A percentile compares a stretch with the other conserved stretches of the same genome.
Evolutionary conservation across 2,888 invertebrate species (phyloP).

Genomic region (Odontocerum albicorne): DNA sequence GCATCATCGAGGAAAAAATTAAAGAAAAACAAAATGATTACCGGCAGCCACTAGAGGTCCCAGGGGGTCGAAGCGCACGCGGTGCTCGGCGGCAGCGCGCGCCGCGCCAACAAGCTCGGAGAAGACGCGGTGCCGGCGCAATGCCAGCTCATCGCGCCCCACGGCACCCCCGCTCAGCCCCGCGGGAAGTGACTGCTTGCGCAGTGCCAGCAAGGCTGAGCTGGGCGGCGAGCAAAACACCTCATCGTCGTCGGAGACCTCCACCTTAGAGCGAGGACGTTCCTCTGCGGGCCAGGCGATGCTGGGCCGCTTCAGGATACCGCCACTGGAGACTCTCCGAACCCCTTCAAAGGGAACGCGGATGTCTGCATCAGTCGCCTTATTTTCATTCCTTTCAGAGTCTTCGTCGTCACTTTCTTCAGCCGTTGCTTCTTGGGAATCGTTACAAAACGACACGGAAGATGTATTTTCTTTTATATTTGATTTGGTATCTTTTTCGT

Average conservation of each 20-base stretch:
- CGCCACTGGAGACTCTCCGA: conserved; percentile 31
- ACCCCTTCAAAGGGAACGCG: conserved; percentile 3
- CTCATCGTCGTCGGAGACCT: conserved; percentile 55
- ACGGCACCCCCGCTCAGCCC: conserved; percentile 75
- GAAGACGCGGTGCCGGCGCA: conserved; percentile 76
- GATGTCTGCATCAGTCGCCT: background rate
- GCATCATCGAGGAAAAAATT: no score
- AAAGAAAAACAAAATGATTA: no score
- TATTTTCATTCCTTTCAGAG: background rate
- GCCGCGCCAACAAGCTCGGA: conserved; percentile 75
- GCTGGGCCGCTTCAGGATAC: conserved; percentile 34
- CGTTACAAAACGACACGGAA: background rate
- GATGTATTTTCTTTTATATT: conserved; percentile 38
- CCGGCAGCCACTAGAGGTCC: conserved; percentile 67
- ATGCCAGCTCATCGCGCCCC: conserved; percentile 75
- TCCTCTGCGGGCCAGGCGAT: conserved; percentile 27
- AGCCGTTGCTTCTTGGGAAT: background rate
- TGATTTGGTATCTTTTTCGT: conserved; percentile 37
- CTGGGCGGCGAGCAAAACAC: conserved; percentile 60
- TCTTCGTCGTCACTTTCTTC: conserved; percentile 20
- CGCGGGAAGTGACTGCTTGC: conserved; percentile 57
- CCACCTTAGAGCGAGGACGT: conserved; percentile 10
- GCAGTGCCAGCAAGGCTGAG: conserved; percentile 42
- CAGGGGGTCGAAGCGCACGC: conserved; percentile 74
- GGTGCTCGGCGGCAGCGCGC: conserved; percentile 71